phyloP scores from a whole-genome alignment of 2,888 invertebrate species.

The Andrena camellia region DNA sequence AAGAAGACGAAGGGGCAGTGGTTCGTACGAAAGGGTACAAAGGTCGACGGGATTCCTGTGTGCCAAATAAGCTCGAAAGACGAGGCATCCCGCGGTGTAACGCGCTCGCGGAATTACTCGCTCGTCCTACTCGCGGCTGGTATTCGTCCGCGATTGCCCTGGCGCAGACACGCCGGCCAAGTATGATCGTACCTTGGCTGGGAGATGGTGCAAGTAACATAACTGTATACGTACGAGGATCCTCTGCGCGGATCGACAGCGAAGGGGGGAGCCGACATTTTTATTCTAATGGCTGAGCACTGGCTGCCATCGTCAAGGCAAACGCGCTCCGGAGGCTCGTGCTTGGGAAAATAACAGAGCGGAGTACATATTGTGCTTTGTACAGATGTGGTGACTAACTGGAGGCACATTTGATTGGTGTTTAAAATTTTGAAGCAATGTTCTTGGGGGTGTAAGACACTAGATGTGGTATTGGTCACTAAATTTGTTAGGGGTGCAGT shows the following conservation, averaged over 20 bases:
- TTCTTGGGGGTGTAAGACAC: too few relatives aligned
- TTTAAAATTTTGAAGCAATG: too few relatives aligned
- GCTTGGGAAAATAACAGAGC: slow-evolving; percentile 64
- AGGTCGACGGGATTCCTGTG: slow-evolving; percentile 40
- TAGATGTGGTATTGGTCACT: too few relatives aligned
- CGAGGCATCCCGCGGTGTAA: slow-evolving; percentile 19
- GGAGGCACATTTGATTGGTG: too few relatives aligned
- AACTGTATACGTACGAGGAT: slow-evolving; percentile 69
- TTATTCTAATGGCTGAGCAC: slow-evolving; percentile 55
- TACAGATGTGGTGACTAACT: too few relatives aligned
- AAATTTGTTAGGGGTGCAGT: too few relatives aligned
- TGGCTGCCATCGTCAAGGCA: slow-evolving; percentile 59
- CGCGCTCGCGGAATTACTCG: slow-evolving; percentile 44
- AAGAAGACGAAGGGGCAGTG: not conserved
- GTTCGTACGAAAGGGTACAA: slow-evolving; percentile 33
- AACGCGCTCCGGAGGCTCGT: slow-evolving; percentile 53
- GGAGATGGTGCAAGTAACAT: slow-evolving; percentile 66
- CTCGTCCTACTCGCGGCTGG: slow-evolving; percentile 32
- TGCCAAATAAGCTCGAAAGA: slow-evolving; percentile 30
- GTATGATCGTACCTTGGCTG: slow-evolving; percentile 44
- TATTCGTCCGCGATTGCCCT: slow-evolving; percentile 21
- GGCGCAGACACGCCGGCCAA: slow-evolving; percentile 23
- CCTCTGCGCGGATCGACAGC: slow-evolving; percentile 18
- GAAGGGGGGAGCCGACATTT: slow-evolving; percentile 51
- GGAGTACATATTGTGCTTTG: slow-evolving; percentile 40